Conservation (phyloP, 2,797 vertebrate species). For the Ciconia nigra region DNA sequence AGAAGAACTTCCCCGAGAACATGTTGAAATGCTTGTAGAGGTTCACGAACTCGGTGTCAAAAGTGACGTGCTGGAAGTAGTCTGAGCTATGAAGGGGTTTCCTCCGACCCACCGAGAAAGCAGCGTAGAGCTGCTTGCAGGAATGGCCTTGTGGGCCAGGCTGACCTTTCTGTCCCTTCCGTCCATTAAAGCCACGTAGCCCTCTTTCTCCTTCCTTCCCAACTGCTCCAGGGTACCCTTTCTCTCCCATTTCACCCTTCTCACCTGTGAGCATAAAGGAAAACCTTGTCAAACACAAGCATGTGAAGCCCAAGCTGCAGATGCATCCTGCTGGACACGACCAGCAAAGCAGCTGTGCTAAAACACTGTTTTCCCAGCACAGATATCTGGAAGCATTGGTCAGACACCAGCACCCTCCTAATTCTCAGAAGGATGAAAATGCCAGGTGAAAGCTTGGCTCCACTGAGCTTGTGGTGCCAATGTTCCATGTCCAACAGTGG, state of each 20-base stretch:
- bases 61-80: constrained; percentile 79
- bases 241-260: constrained; percentile 81
- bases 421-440: not conserved
- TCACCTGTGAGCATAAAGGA: constrained; percentile 70
- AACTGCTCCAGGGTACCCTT: constrained; percentile 72
- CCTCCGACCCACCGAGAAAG: constrained; percentile 85
- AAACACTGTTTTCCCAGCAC: fast-evolving
- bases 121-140: constrained; percentile 77
- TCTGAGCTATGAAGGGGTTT: constrained; percentile 83
- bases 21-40: constrained; percentile 83
- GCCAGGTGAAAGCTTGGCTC: not conserved
- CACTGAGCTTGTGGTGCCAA: not conserved
- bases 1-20: constrained; percentile 83
- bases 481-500: fast-evolving
- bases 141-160: constrained; percentile 78
- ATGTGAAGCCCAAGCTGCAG: fast-evolving
- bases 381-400: too few species aligned
- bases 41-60: constrained; percentile 86
- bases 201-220: constrained; percentile 78
- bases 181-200: constrained; percentile 66
- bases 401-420: not conserved
- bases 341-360: not conserved
- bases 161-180: constrained; percentile 83
- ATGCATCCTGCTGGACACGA: fast-evolving
- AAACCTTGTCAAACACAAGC: fast-evolving